A percentile compares a stretch with the other conserved stretches of the same genome.
These are phyloP conservation scores for Drosophila imparisetae DNA, from an alignment of 2,888 invertebrate species.

Conservation along the genomic window DNA sequence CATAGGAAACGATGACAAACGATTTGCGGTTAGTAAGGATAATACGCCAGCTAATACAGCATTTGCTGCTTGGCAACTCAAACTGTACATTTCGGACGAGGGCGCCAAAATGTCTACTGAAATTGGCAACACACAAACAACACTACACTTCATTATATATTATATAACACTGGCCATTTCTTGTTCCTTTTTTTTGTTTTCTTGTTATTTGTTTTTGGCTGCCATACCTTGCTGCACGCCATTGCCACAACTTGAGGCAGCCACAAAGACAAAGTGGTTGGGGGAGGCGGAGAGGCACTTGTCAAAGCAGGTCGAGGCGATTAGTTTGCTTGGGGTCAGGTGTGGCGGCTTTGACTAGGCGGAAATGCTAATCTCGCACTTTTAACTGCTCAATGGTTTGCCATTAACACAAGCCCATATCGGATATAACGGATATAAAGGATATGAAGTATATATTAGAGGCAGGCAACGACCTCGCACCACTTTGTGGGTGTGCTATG, in stretches of 20 bases:
- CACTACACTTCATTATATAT: not conserved
- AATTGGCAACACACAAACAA: slow-evolving; percentile 3
- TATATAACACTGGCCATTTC: slow-evolving; percentile 1
- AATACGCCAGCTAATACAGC: slow-evolving; percentile 45
- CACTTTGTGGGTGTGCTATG: slow-evolving; percentile 36
- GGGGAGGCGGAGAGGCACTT: slow-evolving; percentile 26
- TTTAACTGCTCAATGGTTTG: slow-evolving; percentile 73
- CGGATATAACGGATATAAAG: slow-evolving; percentile 49
- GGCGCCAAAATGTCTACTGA: slow-evolving; percentile 46
- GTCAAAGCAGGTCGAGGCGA: slow-evolving; percentile 30
- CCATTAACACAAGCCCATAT: slow-evolving; percentile 76
- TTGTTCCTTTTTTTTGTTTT: not conserved
- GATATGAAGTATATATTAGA: not conserved
- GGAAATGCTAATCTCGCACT: slow-evolving; percentile 71
- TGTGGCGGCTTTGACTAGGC: slow-evolving; percentile 28
- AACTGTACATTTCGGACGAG: not conserved
- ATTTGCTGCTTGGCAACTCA: slow-evolving; percentile 10
- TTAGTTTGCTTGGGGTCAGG: slow-evolving; percentile 31
- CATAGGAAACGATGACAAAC: slow-evolving; percentile 54
- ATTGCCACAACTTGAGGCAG: slow-evolving; percentile 39
- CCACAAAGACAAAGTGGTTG: not conserved
- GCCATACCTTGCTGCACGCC: slow-evolving; percentile 43
- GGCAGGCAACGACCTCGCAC: not conserved
- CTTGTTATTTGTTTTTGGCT: slow-evolving; percentile 3
- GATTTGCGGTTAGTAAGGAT: slow-evolving; percentile 52